Base-by-base conservation (phyloP, 2,888 invertebrate species). In the Lacanobia oleracea region DNA sequence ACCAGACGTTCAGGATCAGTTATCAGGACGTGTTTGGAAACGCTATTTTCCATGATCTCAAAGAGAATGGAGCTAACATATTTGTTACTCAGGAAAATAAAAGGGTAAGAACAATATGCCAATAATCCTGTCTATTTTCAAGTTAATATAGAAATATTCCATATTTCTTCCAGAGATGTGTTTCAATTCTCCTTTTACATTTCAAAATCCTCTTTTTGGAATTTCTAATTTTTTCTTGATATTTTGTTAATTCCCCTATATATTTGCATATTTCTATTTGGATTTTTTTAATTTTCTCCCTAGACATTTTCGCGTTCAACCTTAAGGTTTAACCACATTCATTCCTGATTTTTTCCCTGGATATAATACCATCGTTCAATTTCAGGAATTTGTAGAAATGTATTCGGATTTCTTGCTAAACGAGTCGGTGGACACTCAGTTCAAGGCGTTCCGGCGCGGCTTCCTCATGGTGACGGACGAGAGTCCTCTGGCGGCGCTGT, bases 391-490 rank as follows among this genome's bases (percentile, higher is more conserved):
- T 94, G 97, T 98, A 8, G 98, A 98, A 82, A 93, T 98, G 80
- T 99, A 99, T 91, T 97, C 98, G 12, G 98, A 99, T 90, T 99
- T 98, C 92, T 94, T 99, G 84, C 96, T 99, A 65, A 99, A 99
- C 93, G 97, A 97, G 91, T 98, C 98, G 0, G 98, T 99, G 56
- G 98, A 98, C 90, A 97, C 97, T 75, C 99, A 99, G 94, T 99
- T 99, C 93, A 97, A 97, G 82, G 99, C 99, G 69, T 99, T 99
- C 92, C 97, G 98, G 79, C 97, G 98, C 89, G 99, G 99, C 4
- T 99, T 99, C 93, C 97, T 98, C 90, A 99, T 99, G 98, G 99
- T 99, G 0, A 99, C 99, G 0, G 98, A 99, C 89, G 99, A 99
- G 93, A 99, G 99, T 84, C 99, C 99, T 1, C 96, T 99, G 56